Base-by-base conservation (phyloP, 2,888 invertebrate genomes). In the Andrena flavipes region DNA sequence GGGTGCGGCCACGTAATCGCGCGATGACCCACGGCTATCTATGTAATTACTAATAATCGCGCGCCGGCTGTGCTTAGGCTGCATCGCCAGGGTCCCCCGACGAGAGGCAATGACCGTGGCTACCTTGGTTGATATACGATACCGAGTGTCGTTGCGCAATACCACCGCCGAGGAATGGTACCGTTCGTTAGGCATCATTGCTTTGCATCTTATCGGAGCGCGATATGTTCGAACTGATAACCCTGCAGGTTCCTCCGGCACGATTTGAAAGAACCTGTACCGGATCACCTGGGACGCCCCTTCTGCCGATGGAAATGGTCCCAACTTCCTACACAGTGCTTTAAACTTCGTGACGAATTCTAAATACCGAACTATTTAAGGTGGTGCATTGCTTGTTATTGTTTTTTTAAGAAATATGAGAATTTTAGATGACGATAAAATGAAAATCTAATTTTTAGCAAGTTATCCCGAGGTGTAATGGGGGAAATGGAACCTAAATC, bases 41-140 rank as follows among this genome's bases (percentile, higher is more conserved):
- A 42, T 7, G 62, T 80, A 82, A 76, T 82, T 84, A 79, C 73
- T 63, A 73, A 80, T 73, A 79, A 74, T 76, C 72, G 72, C 35
- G 59, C 59, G 59, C 63, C 51, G 42, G 62, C 29, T 62, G 54
- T 26, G 48, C 20, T 63, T 54, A 26, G 20, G 6, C 13, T 33
- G n/a, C 49, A 63, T n/a, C 26, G 20, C 54, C 23, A 49, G 51
- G 29, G 10, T 65, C 26, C 3, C 8, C 8, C 8, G 26, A 35
- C 20, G n/a, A 13, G 60, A 51, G 69, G 29, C 79, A 79, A 63
- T 68, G 64, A 81, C 78, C 77, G 77, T 69, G 29, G 56, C 67
- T 23, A 64, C n/a, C 35, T 29, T 51, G 13, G 30, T 49, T 51
- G 77, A 67, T 42, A 54, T 60, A 65, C 65, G 60, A 74, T 23